A percentile compares a stretch with the other conserved stretches of the same genome.
phyloP scores from a whole-genome alignment of 2,113 vertebrate genomes.

The Gasterosteus aculeatus region DNA sequence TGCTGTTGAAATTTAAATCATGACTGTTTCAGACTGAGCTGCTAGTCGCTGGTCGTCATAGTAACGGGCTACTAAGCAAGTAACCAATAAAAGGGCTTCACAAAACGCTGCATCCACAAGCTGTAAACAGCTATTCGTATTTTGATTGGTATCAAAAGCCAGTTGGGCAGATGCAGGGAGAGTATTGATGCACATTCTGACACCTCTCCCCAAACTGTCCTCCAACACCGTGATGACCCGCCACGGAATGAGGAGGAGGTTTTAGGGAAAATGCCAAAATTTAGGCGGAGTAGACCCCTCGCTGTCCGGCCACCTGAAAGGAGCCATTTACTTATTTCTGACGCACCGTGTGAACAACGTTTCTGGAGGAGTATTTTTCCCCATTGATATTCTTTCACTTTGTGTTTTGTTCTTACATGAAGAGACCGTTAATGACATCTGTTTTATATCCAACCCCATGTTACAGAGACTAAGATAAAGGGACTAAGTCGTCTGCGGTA shows the following conservation, averaged over 20 bases:
- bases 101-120: not conserved
- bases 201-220: not conserved
- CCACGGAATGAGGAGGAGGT: conserved; percentile 9
- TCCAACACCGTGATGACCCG: not conserved
- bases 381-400: too few relatives aligned
- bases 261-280: conserved; percentile 62
- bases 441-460: not conserved
- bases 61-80: not conserved
- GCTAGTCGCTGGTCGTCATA: not conserved
- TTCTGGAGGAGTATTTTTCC: not conserved
- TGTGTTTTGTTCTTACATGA: not conserved
- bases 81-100: not conserved
- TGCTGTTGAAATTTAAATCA: not conserved
- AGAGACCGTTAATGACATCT: not conserved
- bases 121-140: not conserved
- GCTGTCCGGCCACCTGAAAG: conserved; percentile 60
- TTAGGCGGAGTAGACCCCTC: conserved; percentile 33
- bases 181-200: not conserved
- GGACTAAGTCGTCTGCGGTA: conserved; percentile 29
- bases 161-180: not conserved
- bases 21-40: not conserved
- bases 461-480: not conserved
- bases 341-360: conserved; percentile 34
- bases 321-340: conserved; percentile 59
- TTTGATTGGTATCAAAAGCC: not conserved